Evolutionary conservation across 2,797 vertebrate species (phyloP), one percentile per base, ranked within the genome.

Genomic region (Darevskia nairensis): DNA sequence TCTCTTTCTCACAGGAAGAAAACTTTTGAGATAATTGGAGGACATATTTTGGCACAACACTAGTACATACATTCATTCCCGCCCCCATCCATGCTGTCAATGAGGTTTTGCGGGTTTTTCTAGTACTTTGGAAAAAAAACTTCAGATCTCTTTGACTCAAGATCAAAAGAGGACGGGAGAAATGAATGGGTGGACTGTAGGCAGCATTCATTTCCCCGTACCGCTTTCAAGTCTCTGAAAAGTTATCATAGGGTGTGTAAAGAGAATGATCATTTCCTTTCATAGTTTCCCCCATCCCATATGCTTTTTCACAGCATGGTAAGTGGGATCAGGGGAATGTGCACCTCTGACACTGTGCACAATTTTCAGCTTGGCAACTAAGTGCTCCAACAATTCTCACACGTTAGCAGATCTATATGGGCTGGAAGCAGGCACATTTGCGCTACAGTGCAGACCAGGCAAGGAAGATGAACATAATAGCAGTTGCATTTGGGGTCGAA

Each of bases 311-410:
- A 32, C 82, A 84, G 69, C 19, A 35, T 84, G 69, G n/a, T 74
- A 84, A 84, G 69, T 44, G 46, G 82, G 61, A 88, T 15, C 27
- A 68, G n/a, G 81, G 21, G 46, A 78, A 61, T 72, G 41, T 46
- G 15, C 39, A 72, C 41, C 66, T 80, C n/a, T 25, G 32, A 23
- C 32, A 46, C 80, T 78, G 64, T 32, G 55, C 8, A 46, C 55
- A 27, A 76, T 87, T 87, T 81, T 76, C 68, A 87, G 29, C 66
- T 72, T 84, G 75, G 76, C 64, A 84, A 79, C 64, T 84, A 84
- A 88, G 75, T 82, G 86, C 74, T 77, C 76, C 66, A 88, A 79
- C 79, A 71, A 88, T 39, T 55, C 50, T 55, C 82, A 80, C 25
- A 71, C 4, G 35, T 55, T 32, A 55, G 39, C 55, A 80, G 46